A percentile compares a stretch with the other conserved stretches of the same genome.
These are phyloP conservation scores for Chinchilla lanigera DNA, from an alignment of 2,113 vertebrate genomes.

Conservation along the genomic window DNA sequence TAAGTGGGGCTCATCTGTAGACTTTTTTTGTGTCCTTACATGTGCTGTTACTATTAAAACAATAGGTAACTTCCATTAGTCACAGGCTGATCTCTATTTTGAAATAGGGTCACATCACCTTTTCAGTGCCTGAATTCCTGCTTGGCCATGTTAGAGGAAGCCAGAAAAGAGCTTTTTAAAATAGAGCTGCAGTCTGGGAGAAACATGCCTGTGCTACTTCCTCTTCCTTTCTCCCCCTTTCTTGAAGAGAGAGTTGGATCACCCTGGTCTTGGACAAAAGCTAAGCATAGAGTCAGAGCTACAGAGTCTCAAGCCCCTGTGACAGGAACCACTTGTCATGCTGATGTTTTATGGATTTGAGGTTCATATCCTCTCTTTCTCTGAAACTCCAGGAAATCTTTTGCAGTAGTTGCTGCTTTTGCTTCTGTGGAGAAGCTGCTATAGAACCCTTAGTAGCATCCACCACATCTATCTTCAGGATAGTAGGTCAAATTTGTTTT, in stretches of 20 bases:
- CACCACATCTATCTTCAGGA: not conserved
- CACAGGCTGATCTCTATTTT: not conserved
- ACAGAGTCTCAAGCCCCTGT: not conserved
- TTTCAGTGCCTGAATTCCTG: not conserved
- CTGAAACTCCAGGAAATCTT: not conserved
- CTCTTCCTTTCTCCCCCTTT: not conserved
- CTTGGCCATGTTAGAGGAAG: not conserved
- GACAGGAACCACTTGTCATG: rapidly evolving
- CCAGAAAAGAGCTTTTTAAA: not conserved
- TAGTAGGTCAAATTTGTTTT: not conserved
- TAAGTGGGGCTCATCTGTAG: not conserved
- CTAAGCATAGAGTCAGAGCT: not conserved
- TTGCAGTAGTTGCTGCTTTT: not conserved
- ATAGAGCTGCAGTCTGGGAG: not conserved
- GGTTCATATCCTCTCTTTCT: not conserved
- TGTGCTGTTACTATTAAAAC: not conserved
- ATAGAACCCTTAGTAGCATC: not conserved
- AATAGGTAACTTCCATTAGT: not conserved
- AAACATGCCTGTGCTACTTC: not conserved
- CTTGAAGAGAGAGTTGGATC: not conserved
- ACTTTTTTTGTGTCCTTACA: not conserved
- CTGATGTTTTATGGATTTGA: not conserved
- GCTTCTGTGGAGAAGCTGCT: not conserved
- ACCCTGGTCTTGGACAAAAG: not conserved
- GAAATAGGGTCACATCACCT: not conserved